Conservation (phyloP, 2,113 vertebrate genomes). For the Mastomys natalensis region DNA sequence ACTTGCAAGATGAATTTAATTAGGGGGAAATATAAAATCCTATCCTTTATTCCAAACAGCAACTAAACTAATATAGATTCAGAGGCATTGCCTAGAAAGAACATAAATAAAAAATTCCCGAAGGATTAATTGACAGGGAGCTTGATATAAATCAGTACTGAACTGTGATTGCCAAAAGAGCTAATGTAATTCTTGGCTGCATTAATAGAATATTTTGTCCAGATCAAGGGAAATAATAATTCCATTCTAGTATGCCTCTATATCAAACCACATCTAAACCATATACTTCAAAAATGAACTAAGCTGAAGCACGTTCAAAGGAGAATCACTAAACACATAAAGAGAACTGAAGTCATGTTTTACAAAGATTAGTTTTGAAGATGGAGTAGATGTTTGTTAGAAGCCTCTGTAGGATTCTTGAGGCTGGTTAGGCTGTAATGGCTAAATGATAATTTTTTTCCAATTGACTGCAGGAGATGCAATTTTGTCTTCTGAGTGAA, state of each 20-base stretch:
- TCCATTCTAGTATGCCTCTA: constrained; percentile 53
- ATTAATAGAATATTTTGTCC: constrained; percentile 71
- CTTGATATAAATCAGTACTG: constrained; percentile 71
- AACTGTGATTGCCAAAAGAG: constrained; percentile 68
- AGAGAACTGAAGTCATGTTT: constrained; percentile 3
- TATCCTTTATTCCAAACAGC: constrained; percentile 42
- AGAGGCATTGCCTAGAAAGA: constrained; percentile 39
- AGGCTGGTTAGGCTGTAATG: neutral
- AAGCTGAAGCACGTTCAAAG: constrained; percentile 64
- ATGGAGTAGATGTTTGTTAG: neutral
- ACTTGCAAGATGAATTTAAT: constrained; percentile 30
- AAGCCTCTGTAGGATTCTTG: neutral
- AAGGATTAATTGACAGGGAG: constrained; percentile 69
- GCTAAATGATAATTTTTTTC: neutral
- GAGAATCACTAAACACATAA: constrained; percentile 15
- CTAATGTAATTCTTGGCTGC: constrained; percentile 80
- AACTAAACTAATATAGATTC: constrained; percentile 44
- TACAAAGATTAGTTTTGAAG: constrained; percentile 8
- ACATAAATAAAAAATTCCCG: constrained; percentile 51
- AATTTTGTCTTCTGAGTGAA: neutral
- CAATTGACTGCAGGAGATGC: neutral
- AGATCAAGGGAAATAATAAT: constrained; percentile 76
- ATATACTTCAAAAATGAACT: constrained; percentile 55
- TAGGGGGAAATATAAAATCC: neutral
- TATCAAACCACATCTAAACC: constrained; percentile 55